Percentiles rank a stretch among this genome's conserved stretches.
Conservation (phyloP, 2,888 invertebrate genomes). For the Achlya flavicornis region DNA sequence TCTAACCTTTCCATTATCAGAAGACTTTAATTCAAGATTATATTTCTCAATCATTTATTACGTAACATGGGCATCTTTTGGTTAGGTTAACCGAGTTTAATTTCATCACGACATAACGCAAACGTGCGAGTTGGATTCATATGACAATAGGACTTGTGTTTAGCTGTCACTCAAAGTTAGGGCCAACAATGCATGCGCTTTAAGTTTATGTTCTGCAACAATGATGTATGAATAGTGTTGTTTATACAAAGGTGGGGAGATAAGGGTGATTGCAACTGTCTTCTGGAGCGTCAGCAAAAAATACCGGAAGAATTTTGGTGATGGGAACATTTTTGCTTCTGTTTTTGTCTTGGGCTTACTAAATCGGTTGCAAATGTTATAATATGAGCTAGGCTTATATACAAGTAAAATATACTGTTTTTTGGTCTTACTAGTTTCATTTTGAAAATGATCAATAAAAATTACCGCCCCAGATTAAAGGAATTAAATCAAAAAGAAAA, state of each 20-base stretch:
- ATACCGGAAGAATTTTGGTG: constrained; percentile 14
- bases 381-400: too few relatives aligned
- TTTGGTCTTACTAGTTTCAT: too few relatives aligned
- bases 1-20: too few relatives aligned
- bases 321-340: background rate
- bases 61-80: background rate
- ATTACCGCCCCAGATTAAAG: too few relatives aligned
- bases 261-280: constrained; percentile 66
- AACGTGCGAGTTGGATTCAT: constrained; percentile 25
- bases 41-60: background rate
- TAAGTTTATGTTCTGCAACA: constrained; percentile 59
- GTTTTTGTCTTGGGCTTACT: too few relatives aligned
- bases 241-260: constrained; percentile 53
- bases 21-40: background rate
- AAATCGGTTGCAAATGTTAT: too few relatives aligned
- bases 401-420: too few relatives aligned
- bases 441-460: too few relatives aligned
- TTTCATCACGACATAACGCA: constrained; percentile 14
- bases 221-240: constrained; percentile 42
- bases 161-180: constrained; percentile 67
- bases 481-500: too few relatives aligned
- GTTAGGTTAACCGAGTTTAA: constrained; percentile 16
- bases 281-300: constrained; percentile 51
- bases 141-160: constrained; percentile 56
- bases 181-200: constrained; percentile 61